Base-by-base conservation (phyloP, 1,140 invertebrate genomes). In the Zaprionus ornatus region DNA sequence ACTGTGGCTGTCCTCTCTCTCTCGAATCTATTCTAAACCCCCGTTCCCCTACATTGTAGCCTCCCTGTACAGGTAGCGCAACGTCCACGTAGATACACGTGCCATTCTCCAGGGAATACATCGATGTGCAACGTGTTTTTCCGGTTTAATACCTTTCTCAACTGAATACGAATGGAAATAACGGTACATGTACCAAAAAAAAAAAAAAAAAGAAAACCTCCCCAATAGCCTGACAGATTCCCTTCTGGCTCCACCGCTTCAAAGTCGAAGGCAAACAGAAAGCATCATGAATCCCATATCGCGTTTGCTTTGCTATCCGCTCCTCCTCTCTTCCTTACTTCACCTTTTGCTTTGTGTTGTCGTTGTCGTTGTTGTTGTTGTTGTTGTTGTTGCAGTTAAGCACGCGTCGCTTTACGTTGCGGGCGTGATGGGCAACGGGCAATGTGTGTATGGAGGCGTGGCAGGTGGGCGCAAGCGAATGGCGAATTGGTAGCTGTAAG, bases 81-180 rank as follows among this genome's bases (percentile, higher is more conserved):
- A 35, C 42, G 68, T 60, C 55, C 67, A 86, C 82, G 76, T 83
- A 83, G 74, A 82, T 80, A 83, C 80, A 87, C 84, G 83, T 87
- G 77, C 84, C 63, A 50, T 15, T 25, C 70, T 57, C 57, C 35
- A 17, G 71, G 65, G 75, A 69, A 75, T 75, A 90, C 79, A 87
- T 90, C 85, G 72, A 90, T 88, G 78, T 88, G 84, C 84, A 90
- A 90, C 84, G 84, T 88, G 84, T 88, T 88, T 88, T 88, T 88
- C 78, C 84, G 84, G 81, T 77, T 88, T 88, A 88, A 88, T 88
- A 84, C 84, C 84, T 88, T 90, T 81, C 63, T 85, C 78, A 74
- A 75, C 85, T 81, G 84, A 85, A 88, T 82, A 77, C 83, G 83
- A 87, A 86, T 82, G 83, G 71, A 86, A 86, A 86, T 85, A 85